Evolutionary conservation across 2,888 invertebrate genomes (phyloP), one percentile per base, ranked within the genome.

Genomic region (Mythimna vitellina): DNA sequence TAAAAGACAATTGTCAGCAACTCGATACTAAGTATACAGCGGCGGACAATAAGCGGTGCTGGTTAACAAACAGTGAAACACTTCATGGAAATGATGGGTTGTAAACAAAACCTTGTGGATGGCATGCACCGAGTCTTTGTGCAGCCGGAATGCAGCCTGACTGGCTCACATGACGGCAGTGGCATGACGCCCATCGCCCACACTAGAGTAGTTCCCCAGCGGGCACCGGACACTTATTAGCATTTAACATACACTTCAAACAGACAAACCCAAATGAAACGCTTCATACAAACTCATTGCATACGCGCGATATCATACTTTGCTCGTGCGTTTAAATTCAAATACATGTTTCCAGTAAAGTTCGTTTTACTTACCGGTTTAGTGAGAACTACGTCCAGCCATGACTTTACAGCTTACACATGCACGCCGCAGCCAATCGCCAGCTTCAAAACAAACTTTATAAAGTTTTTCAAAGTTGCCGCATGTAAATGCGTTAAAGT

Each of bases 281-380:
- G 61, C 75, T 74, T 69, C 58, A 71, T 70, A 69, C 69, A 73
- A 75, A 79, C 66, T 67, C 65, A 68, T 77, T 67, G 62, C 66
- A 56, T 68, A 58, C 80, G 81, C 70, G 10, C 65, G 61, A 67
- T 67, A 70, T 76, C 61, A 70, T 72, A 75, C 81, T 81, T 78
- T 73, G 65, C 62, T 75, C 65, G 68, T 78, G 60, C 73, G 69
- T 63, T 76, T 54, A 85, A 80, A 85, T 90, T 90, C 85, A 87
- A 90, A 89, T 84, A 90, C 87, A 84, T 67, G 69, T 90, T 89
- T 90, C 91, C 92, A 92, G 91, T 92, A 92, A 91, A 89, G 89
- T 92, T 88, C 89, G 91, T 93, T 93, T 92, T 88, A 95, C 95
- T 94, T 95, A 95, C 95, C 95, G 94, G 95, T 95, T 95, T 93